phyloP scores from a whole-genome alignment of 1,140 invertebrate species.

The Odontomachus brunneus region DNA sequence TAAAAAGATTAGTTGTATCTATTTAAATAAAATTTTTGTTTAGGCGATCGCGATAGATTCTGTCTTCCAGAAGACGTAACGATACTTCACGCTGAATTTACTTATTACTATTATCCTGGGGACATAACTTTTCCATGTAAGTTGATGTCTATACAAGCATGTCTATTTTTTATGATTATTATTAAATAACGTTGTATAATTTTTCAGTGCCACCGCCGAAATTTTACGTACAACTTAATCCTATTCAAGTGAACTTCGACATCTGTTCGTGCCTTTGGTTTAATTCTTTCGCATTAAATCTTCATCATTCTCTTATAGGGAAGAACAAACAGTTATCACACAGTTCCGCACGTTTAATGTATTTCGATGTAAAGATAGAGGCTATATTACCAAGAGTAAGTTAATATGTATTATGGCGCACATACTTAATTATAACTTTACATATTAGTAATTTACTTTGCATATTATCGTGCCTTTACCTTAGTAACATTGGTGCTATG shows the following conservation, averaged over 20 bases:
- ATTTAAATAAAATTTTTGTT: constrained; percentile 76
- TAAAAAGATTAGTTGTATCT: constrained; percentile 54
- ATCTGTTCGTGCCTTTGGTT: constrained; percentile 95
- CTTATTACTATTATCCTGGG: constrained; percentile 98
- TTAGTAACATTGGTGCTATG: neutral
- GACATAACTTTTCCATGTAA: constrained; percentile 96
- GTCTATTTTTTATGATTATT: constrained; percentile 49
- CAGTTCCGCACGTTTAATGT: constrained; percentile 86
- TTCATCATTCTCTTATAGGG: constrained; percentile 90
- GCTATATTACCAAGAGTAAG: constrained; percentile 95
- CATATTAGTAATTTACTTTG: constrained; percentile 12
- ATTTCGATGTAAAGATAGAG: constrained; percentile 95
- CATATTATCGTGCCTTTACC: neutral
- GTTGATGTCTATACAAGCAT: constrained; percentile 71
- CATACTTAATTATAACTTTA: constrained; percentile 3
- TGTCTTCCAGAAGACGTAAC: constrained; percentile 95
- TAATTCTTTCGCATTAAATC: constrained; percentile 96
- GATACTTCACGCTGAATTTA: constrained; percentile 97
- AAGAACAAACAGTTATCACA: constrained; percentile 81
- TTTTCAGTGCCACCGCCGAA: constrained; percentile 95
- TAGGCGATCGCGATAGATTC: constrained; percentile 93
- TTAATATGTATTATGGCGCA: constrained; percentile 49
- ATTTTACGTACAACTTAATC: constrained; percentile 95
- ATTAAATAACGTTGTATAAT: constrained; percentile 62
- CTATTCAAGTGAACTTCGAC: constrained; percentile 94